Evolutionary conservation across 2,797 vertebrate species (phyloP), one percentile per base, ranked within the genome.

Genomic region (Darevskia nairensis): DNA sequence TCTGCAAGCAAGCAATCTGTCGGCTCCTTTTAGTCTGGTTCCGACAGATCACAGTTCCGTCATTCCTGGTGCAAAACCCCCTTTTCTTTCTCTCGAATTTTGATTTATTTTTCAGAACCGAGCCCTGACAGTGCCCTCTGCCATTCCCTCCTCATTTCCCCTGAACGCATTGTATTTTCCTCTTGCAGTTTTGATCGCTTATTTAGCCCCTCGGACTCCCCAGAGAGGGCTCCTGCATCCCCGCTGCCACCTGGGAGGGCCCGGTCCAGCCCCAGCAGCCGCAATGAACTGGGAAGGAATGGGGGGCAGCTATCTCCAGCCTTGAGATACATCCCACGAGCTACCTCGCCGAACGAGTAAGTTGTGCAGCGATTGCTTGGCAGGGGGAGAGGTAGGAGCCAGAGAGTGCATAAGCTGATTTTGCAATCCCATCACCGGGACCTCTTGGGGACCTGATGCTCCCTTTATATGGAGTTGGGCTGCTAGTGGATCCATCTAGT

Each of bases 291-390:
- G n/a, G 82, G 78, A 44, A 68, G 39, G 29, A 92, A 88, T 21
- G 61, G 75, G 2, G 85, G 64, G 1, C 74, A 76, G 46, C 10
- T 32, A 8, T 78, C 90, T 46, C 68, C 89, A 7, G 75, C 85
- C 11, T 78, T 87, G 32, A 84, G 87, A 72, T 90, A 86, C 41
- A 76, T 84, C 68, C 39, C 78, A 23, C 76, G 61, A 13, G 80
- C 77, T 7, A 80, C 81, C 71, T 89, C 90, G 3, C 91, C 90
- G 29, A 77, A 81, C 8, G 88, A 92, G 93, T 94, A 87, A 91
- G 93, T 94, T 77, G 44, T 41, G 44, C n/a, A 11, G 13, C 27
- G 8, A 6, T n/a, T 17, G n/a, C 5, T 7, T 23, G 19, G 32
- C 35, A 19, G 32, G 35, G 35, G 13, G 32, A 74, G 19, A 74